These are phyloP conservation scores for Denticeps clupeoides DNA, from an alignment of 2,797 vertebrate genomes.

Conservation along the genomic window DNA sequence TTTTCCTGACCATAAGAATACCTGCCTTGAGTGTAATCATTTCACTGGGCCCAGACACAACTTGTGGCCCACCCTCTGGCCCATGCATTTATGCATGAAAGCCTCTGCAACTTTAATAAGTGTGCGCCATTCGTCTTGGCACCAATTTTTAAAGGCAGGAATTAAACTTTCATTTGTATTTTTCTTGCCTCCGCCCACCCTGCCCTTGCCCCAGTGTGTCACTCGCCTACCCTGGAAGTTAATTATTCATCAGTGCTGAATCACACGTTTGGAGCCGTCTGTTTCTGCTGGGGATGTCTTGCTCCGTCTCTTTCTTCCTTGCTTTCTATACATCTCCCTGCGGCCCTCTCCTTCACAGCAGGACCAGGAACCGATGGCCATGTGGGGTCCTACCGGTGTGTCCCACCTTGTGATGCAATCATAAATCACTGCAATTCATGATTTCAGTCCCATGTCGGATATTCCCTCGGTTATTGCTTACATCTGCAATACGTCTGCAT, in stretches of 20 bases:
- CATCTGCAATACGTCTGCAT: no score
- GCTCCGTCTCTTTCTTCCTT: not conserved
- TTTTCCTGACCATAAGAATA: no score
- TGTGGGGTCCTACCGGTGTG: no score
- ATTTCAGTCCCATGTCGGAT: no score
- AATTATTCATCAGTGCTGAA: conserved; percentile 56
- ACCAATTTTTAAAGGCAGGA: conserved; percentile 44
- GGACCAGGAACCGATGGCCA: no score
- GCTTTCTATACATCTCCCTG: not conserved
- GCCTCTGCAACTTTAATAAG: conserved; percentile 43
- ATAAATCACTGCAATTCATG: no score
- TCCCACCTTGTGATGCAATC: no score
- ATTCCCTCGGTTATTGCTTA: no score
- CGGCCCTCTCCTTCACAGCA: no score
- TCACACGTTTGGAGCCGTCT: conserved; percentile 37
- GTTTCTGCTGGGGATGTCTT: not conserved
- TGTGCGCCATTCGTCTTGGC: conserved; percentile 42
- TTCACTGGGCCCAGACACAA: conserved; percentile 20
- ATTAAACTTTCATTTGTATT: conserved; percentile 54
- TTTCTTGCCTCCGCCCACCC: conserved; percentile 25
- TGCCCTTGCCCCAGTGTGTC: conserved; percentile 19
- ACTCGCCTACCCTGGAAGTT: conserved; percentile 28
- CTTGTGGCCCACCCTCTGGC: conserved; percentile 22
- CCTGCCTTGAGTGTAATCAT: conserved; percentile 24
- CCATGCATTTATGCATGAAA: conserved; percentile 41